phyloP scores from a whole-genome alignment of 2,797 vertebrate species.

The Tolypeutes matacus region DNA sequence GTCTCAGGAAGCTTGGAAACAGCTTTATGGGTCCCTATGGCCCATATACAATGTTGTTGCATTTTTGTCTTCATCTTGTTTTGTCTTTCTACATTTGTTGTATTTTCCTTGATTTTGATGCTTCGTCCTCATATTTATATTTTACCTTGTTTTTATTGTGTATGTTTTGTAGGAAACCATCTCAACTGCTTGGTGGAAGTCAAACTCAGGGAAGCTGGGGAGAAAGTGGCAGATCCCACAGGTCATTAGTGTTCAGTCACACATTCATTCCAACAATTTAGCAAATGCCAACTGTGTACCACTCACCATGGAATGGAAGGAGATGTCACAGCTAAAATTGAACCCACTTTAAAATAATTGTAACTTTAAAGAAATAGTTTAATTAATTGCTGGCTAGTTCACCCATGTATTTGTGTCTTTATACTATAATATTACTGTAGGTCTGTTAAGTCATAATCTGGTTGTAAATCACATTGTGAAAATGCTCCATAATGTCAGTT shows the following conservation, averaged over 20 bases:
- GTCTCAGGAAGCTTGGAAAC: not conserved
- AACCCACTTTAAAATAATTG: not conserved
- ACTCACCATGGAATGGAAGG: not conserved
- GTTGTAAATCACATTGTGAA: not conserved
- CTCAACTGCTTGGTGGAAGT: not conserved
- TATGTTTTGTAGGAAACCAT: not conserved
- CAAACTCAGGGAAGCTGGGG: not conserved
- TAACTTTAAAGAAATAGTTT: constrained; percentile 6
- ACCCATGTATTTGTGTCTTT: not conserved
- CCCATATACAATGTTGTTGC: not conserved
- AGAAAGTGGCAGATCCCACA: not conserved
- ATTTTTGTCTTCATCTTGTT: constrained; percentile 16
- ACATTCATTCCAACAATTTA: not conserved
- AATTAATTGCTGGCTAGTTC: not conserved
- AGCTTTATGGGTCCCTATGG: not conserved
- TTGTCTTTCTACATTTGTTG: not conserved
- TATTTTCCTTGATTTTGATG: not conserved
- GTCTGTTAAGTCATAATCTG: not conserved
- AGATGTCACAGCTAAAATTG: not conserved
- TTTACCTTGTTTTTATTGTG: not conserved
- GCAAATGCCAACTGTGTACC: not conserved
- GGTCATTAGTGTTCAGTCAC: not conserved
- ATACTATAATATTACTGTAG: not conserved
- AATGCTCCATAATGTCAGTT: not conserved
- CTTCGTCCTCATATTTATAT: not conserved